Base-by-base conservation (phyloP, 2,797 vertebrate species). In the Alosa sapidissima region DNA sequence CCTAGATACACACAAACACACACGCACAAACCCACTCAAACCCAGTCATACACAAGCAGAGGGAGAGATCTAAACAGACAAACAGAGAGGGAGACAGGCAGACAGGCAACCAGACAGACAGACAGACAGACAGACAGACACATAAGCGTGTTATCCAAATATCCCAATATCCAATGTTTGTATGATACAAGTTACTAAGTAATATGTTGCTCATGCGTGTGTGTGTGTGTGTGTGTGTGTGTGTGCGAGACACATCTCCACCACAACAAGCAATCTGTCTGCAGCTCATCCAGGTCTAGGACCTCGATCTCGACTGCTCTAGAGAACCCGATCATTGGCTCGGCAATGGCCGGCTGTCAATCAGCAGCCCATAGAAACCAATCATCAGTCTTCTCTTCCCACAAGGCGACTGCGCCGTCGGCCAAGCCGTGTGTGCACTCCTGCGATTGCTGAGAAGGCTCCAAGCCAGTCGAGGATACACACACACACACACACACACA, bases 21-120 rank as follows among this genome's bases (percentile, higher is more conserved):
- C 6, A 85, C 60, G 62, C 16, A 82, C 75, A 11, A 58, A 83
- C 36, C 51, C 49, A 84, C 24, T 68, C 83, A 68, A 28, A 81
- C 62, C 21, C 62, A 24, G n/a, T 28, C 11, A 72, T 28, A 72
- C 65, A 72, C 11, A 72, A 10, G 36, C 65, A 72, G 0, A 72
- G 10, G 21, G 16, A n/a, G 8, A 28, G 2, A 62, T n/a, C 7
- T 7, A 62, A 5, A 72, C 8, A 36, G 11, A 14, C 2, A 36
- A 72, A 36, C 2, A 36, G n/a, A 24, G 21, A 62, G 62, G 11
- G 10, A 65, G n/a, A 65, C 62, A 65, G 62, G 11, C 24, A 65
- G n/a, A 65, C 62, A 65, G 62, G 4, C 14, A 28, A 28, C 24
- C 8, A 72, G 19, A 33, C 9, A 33, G 28, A 0, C 24, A 60